phyloP scores from a whole-genome alignment of 2,797 vertebrate genomes.

The Poecilia gillii region DNA sequence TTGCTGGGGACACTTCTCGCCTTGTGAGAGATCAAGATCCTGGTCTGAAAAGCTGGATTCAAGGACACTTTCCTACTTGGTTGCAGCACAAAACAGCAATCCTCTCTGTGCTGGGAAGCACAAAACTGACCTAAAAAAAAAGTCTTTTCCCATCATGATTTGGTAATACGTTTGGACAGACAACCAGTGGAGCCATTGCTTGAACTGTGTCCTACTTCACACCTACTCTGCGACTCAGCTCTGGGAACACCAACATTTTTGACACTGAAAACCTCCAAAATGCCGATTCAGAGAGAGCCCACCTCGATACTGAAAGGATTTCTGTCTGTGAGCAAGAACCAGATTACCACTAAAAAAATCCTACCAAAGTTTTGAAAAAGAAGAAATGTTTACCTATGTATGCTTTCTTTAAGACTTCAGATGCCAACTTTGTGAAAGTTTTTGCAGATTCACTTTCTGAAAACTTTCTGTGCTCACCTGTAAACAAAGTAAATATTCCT shows the following conservation, averaged over 20 bases:
- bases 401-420: background rate
- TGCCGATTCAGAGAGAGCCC: background rate
- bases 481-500: constrained; percentile 2
- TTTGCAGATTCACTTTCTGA: constrained; percentile 1
- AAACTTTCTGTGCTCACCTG: background rate
- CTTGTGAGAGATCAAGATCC: background rate
- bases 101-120: background rate
- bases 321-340: no score
- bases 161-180: background rate
- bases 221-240: background rate
- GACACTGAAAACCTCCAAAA: background rate
- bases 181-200: background rate
- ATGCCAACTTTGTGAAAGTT: background rate
- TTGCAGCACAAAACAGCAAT: background rate
- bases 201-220: background rate
- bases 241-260: background rate
- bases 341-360: no score
- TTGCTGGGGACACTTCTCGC: background rate
- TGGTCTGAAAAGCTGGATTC: background rate
- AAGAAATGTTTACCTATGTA: background rate
- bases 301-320: background rate
- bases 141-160: background rate
- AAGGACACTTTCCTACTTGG: background rate
- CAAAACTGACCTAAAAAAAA: background rate
- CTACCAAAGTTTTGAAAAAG: background rate